Conservation (phyloP, 2,888 invertebrate species). For the Alloplasta piceator region DNA sequence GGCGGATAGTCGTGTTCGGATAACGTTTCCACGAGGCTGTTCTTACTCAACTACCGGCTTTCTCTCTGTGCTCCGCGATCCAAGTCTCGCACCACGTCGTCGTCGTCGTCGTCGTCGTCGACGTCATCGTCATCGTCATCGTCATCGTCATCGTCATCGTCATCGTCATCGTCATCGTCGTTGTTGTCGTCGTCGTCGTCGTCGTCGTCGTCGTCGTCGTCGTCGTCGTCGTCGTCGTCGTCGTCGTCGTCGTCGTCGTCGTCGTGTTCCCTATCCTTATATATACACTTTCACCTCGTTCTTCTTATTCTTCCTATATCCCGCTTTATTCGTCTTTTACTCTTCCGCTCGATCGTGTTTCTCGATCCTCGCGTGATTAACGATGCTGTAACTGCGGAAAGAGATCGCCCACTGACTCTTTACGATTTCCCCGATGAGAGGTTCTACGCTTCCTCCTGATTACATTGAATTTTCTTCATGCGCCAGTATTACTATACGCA, state of each 20-base stretch:
- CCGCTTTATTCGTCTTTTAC: conserved; percentile 52
- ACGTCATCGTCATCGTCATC: conserved; percentile 23
- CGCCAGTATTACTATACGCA: neutral
- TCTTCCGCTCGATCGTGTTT: conserved; percentile 70
- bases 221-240: conserved; percentile 27
- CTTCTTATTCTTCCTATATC: conserved; percentile 29
- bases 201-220: conserved; percentile 32
- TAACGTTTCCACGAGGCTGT: conserved; percentile 63
- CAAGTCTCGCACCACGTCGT: conserved; percentile 34
- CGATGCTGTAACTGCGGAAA: conserved; percentile 61
- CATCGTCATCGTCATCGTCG: conserved; percentile 30
- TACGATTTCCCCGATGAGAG: conserved; percentile 31
- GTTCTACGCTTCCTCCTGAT: neutral
- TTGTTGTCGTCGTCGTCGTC: conserved; percentile 25
- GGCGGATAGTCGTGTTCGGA: conserved; percentile 63
- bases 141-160: too few species aligned
- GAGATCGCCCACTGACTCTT: conserved; percentile 56
- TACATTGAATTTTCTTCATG: conserved; percentile 25
- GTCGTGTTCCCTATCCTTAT: conserved; percentile 39
- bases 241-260: conserved; percentile 25
- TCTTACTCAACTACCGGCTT: conserved; percentile 59
- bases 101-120: conserved; percentile 31
- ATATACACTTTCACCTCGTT: conserved; percentile 26
- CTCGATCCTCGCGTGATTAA: conserved; percentile 67
- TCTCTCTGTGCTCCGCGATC: conserved; percentile 35